Conservation (phyloP, 2,113 vertebrate species). For the Larimichthys crocea region DNA sequence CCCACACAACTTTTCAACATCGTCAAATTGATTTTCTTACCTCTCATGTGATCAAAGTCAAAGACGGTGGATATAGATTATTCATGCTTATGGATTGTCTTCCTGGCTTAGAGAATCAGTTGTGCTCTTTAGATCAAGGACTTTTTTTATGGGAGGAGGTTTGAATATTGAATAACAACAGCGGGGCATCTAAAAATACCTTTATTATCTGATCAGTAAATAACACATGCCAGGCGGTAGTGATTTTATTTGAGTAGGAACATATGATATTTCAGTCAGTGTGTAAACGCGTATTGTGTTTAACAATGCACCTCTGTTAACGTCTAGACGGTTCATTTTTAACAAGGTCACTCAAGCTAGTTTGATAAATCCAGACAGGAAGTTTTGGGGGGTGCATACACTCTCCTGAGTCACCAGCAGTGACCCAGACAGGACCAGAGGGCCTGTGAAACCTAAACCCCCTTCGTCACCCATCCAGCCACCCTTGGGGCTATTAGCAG, state of each 20-base stretch:
- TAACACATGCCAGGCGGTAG: not conserved
- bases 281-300: not conserved
- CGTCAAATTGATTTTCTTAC: slow-evolving; percentile 47
- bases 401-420: not conserved
- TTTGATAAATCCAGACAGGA: slow-evolving; percentile 2
- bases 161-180: slow-evolving; percentile 12
- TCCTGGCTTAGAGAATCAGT: slow-evolving; percentile 2
- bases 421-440: slow-evolving; percentile 43
- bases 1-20: slow-evolving; percentile 19
- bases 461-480: slow-evolving; percentile 17
- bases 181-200: slow-evolving; percentile 8
- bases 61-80: slow-evolving; percentile 40
- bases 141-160: not conserved
- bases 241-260: slow-evolving; percentile 20
- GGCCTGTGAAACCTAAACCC: slow-evolving; percentile 39
- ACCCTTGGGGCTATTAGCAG: slow-evolving; percentile 5
- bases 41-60: slow-evolving; percentile 40
- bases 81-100: slow-evolving; percentile 52
- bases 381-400: not conserved
- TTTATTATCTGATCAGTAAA: slow-evolving; percentile 4
- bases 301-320: slow-evolving; percentile 26
- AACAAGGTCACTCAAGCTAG: slow-evolving; percentile 9
- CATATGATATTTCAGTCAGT: slow-evolving; percentile 1
- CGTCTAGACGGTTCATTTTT: slow-evolving; percentile 17
- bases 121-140: slow-evolving; percentile 13